These are phyloP conservation scores for Chrysopilus asiliformis DNA, from an alignment of 2,888 invertebrate genomes.

Conservation along the genomic window DNA sequence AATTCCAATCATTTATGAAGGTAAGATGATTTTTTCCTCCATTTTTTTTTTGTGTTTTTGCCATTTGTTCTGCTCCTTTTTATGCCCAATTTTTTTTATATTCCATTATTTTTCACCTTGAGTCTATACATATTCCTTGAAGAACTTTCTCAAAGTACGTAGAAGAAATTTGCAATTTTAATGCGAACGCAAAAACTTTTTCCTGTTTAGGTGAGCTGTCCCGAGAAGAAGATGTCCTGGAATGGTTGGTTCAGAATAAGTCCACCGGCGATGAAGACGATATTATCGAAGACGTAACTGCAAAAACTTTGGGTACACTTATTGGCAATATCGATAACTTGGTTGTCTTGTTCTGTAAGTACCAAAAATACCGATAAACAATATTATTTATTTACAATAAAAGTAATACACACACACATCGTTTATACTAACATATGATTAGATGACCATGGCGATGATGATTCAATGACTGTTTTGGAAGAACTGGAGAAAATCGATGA, in stretches of 20 bases:
- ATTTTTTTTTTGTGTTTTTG: background rate
- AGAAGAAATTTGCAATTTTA: background rate
- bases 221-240: slow-evolving; percentile 81
- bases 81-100: too few relatives aligned
- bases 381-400: background rate
- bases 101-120: too few relatives aligned
- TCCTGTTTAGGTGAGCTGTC: slow-evolving; percentile 61
- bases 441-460: slow-evolving; percentile 85
- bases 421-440: slow-evolving; percentile 20
- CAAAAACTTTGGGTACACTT: slow-evolving; percentile 73
- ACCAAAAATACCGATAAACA: slow-evolving; percentile 8
- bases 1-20: slow-evolving; percentile 89
- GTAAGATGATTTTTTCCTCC: slow-evolving; percentile 37
- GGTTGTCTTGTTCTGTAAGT: slow-evolving; percentile 84
- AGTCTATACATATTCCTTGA: background rate
- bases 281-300: slow-evolving; percentile 87
- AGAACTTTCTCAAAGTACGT: background rate
- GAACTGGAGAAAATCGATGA: slow-evolving; percentile 89
- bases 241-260: slow-evolving; percentile 87
- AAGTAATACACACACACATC: background rate
- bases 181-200: background rate
- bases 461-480: slow-evolving; percentile 70
- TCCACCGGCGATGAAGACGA: slow-evolving; percentile 89
- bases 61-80: background rate
- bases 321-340: slow-evolving; percentile 83